Conservation (phyloP, 2,888 invertebrate species). For the Luperina testacea region DNA sequence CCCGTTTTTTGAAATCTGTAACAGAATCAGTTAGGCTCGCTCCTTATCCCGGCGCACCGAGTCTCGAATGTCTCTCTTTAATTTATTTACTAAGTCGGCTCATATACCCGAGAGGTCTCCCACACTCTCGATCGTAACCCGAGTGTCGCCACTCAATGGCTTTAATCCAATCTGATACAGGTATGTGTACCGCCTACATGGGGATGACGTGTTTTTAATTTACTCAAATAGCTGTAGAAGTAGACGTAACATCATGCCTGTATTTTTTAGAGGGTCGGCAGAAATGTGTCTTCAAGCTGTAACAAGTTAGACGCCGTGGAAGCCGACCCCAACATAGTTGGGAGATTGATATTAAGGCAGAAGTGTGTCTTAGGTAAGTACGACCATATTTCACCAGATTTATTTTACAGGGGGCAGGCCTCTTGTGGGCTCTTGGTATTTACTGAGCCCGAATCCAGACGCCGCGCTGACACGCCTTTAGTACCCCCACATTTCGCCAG, state of each 20-base stretch:
- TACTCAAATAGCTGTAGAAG: neutral
- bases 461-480: neutral
- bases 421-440: neutral
- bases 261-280: neutral
- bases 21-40: neutral
- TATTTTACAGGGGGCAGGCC: neutral
- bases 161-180: neutral
- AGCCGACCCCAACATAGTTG: neutral
- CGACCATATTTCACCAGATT: neutral
- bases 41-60: neutral
- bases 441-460: neutral
- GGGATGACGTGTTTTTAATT: conserved; percentile 13
- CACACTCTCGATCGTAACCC: neutral
- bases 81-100: conserved; percentile 16
- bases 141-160: conserved; percentile 1
- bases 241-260: neutral
- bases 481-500: too few species aligned
- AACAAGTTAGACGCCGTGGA: neutral
- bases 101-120: neutral
- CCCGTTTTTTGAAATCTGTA: conserved; percentile 9
- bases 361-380: neutral
- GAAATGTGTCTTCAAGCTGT: neutral
- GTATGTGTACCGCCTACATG: neutral
- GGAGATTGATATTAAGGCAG: too few species aligned
- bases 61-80: neutral